phyloP scores from a whole-genome alignment of 1,140 invertebrate species.

The Brachionus angularis region DNA sequence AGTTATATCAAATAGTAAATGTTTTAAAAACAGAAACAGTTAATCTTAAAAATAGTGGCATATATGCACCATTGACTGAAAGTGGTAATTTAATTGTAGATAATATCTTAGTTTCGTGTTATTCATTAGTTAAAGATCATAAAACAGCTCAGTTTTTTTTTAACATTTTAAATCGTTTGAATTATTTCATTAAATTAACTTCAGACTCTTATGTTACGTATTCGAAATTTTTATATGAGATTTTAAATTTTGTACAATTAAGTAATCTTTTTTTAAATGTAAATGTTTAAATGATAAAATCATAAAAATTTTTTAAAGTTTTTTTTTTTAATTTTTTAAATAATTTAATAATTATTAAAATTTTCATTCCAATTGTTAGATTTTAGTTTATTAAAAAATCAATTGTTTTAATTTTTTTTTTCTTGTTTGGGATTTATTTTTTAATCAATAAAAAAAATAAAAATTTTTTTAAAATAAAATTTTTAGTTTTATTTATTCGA shows the following conservation, averaged over 20 bases:
- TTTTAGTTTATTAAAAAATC: not conserved
- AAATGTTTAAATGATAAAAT: not conserved
- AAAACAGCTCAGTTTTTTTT: slow-evolving; percentile 67
- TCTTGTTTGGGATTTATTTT: too few relatives aligned
- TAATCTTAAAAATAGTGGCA: slow-evolving; percentile 62
- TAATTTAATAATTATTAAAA: slow-evolving; percentile 15
- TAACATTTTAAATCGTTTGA: slow-evolving; percentile 20
- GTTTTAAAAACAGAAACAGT: slow-evolving; percentile 64
- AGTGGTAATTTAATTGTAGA: slow-evolving; percentile 83
- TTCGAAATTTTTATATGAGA: slow-evolving; percentile 38
- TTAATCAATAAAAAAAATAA: too few relatives aligned
- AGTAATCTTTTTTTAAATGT: slow-evolving; percentile 33
- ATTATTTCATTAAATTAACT: slow-evolving; percentile 15
- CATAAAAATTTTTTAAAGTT: not conserved
- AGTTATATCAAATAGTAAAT: slow-evolving; percentile 58
- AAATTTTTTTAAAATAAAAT: too few relatives aligned
- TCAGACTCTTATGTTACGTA: slow-evolving; percentile 15
- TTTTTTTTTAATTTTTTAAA: not conserved
- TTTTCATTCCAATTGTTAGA: not conserved
- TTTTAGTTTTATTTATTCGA: too few relatives aligned
- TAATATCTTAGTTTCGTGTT: slow-evolving; percentile 84
- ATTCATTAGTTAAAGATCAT: slow-evolving; percentile 81
- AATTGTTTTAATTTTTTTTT: too few relatives aligned
- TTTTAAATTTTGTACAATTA: slow-evolving; percentile 1
- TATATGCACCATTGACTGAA: slow-evolving; percentile 81